These are phyloP conservation scores for Latrodectus geometricus DNA, from an alignment of 1,140 invertebrate species.

Conservation along the genomic window DNA sequence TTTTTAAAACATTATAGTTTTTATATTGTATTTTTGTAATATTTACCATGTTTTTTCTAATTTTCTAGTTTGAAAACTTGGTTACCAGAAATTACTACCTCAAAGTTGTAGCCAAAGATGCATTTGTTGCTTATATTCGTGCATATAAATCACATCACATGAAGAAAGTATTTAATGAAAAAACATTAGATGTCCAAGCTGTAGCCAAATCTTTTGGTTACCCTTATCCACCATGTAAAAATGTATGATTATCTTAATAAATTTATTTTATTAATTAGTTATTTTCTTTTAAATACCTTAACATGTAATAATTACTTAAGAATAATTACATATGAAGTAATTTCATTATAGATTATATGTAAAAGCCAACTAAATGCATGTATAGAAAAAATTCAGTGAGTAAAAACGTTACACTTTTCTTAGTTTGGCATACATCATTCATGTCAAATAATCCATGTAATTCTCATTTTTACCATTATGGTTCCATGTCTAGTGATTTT, in stretches of 20 bases:
- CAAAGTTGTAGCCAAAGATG: slow-evolving; percentile 94
- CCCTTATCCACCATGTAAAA: slow-evolving; percentile 77
- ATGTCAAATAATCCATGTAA: too few species aligned
- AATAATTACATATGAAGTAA: too few species aligned
- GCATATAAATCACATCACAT: slow-evolving; percentile 97
- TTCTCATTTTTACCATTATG: too few species aligned
- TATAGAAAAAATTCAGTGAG: too few species aligned
- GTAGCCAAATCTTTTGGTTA: slow-evolving; percentile 95
- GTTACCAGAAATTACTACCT: slow-evolving; percentile 96
- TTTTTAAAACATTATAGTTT: background rate
- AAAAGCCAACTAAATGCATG: too few species aligned
- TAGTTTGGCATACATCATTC: too few species aligned
- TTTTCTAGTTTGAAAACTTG: slow-evolving; percentile 90
- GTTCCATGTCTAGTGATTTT: too few species aligned
- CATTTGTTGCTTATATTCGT: slow-evolving; percentile 94
- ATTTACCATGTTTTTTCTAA: background rate
- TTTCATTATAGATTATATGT: too few species aligned
- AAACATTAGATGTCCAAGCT: slow-evolving; percentile 80
- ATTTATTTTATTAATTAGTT: background rate
- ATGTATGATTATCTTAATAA: background rate
- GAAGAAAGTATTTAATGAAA: slow-evolving; percentile 94
- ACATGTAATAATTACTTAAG: too few species aligned
- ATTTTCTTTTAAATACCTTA: too few species aligned
- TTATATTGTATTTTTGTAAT: background rate
- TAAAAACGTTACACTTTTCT: too few species aligned